Conservation (phyloP, 2,113 vertebrate species). For the Lanius collurio region DNA sequence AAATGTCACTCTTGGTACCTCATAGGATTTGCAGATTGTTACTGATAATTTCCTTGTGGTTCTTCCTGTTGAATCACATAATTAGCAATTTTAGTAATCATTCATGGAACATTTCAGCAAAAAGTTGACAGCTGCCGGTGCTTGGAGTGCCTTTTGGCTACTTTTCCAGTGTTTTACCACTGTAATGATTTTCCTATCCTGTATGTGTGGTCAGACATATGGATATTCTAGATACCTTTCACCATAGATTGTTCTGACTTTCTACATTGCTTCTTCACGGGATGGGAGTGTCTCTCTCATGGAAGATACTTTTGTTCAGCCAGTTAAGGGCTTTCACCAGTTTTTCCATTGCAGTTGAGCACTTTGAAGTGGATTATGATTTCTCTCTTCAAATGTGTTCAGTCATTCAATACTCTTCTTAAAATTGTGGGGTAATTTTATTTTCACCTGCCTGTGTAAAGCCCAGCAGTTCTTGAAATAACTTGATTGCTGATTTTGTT, state of each 20-base stretch:
- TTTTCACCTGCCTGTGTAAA: neutral
- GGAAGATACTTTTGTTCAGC: neutral
- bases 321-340: neutral
- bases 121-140: neutral
- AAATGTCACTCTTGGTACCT: neutral
- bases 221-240: neutral
- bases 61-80: neutral
- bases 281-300: neutral
- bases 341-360: neutral
- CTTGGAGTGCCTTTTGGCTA: neutral
- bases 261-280: fast-evolving
- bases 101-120: neutral
- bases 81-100: neutral
- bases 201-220: neutral
- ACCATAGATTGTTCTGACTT: neutral
- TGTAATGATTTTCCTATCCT: neutral
- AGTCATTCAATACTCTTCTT: neutral
- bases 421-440: neutral
- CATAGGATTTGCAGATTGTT: neutral
- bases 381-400: neutral
- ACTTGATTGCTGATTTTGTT: neutral
- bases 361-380: neutral
- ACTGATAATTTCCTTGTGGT: neutral
- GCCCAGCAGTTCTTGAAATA: neutral
- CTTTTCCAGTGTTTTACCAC: neutral